Base-by-base conservation (phyloP, 2,797 vertebrate species). In the Anabas testudineus region DNA sequence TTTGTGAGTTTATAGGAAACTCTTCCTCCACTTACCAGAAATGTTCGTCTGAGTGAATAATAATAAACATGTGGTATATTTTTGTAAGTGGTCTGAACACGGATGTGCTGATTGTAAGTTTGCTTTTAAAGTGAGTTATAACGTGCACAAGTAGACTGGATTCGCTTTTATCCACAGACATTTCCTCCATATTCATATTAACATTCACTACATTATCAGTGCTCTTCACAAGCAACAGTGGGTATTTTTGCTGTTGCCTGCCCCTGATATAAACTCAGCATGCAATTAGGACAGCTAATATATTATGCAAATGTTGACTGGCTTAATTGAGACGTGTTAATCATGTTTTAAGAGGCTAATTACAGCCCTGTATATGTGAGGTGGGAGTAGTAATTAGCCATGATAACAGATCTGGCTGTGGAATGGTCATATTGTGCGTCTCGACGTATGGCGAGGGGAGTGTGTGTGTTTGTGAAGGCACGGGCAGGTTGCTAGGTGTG, bases 271-370 rank as follows among this genome's bases (percentile, higher is more conserved):
- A 88, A 93, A 95, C 93, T 95, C 88, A 83, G n/a, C 95, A 94
- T 86, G 94, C 95, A 95, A 96, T 93, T 94, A 97, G 94, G 95
- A 95, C 86, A 92, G 95, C 95, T 96, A 95, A 96, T 97, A 96
- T 95, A 95, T 97, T 97, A 97, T 97, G 96, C 96, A 97, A 97
- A 97, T 97, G 96, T 96, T 96, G 96, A 97, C 96, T 91, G 88
- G 89, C 89, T 90, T 92, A 93, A 93, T 93, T 93, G 96, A 97
- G 96, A 96, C 95, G 95, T 97, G 96, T 97, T 97, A 97, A 97
- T 97, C 96, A 97, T 96, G 96, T 97, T 97, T 97, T 97, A 97
- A 96, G 96, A 95, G 96, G 95, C 96, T 97, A 97, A 97, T 97
- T 97, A 97, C 95, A 95, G 95, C 94, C 95, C 95, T 97, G 96